Percentiles rank a stretch among this genome's conserved stretches.
These are phyloP conservation scores for Bubo scandiacus DNA, from an alignment of 2,113 vertebrate species.

Conservation along the genomic window DNA sequence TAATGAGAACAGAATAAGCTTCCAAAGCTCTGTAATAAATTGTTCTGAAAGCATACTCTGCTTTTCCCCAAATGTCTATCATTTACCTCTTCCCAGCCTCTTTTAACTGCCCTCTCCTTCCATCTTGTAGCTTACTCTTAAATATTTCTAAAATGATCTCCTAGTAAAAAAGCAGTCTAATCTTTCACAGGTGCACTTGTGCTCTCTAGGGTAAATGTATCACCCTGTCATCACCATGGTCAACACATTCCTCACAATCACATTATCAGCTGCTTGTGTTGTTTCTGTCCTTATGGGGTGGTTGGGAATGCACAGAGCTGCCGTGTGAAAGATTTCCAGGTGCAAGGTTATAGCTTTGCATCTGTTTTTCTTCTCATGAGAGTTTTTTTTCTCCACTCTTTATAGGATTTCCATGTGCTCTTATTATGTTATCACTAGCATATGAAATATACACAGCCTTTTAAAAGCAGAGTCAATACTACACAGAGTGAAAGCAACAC, in stretches of 20 bases:
- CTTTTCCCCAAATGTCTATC: not conserved
- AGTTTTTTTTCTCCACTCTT: not conserved
- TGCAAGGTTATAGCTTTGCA: constrained; percentile 60
- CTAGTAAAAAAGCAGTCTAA: constrained; percentile 13
- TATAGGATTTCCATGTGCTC: constrained; percentile 36
- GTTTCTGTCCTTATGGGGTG: constrained; percentile 50
- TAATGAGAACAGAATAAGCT: not conserved
- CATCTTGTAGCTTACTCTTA: not conserved
- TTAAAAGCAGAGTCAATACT: not conserved
- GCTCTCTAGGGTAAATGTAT: constrained; percentile 17
- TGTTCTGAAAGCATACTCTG: not conserved
- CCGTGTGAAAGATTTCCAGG: constrained; percentile 62
- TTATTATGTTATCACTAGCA: constrained; percentile 29
- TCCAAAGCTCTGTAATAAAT: constrained; percentile 14
- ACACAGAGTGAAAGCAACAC: not conserved
- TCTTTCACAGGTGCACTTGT: constrained; percentile 39
- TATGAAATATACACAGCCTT: not conserved
- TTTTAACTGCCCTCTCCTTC: constrained; percentile 11
- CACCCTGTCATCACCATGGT: constrained; percentile 57
- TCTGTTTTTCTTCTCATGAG: constrained; percentile 59
- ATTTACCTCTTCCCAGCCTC: not conserved
- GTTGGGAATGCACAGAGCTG: constrained; percentile 52
- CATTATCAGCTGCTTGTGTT: constrained; percentile 62
- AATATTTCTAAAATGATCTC: constrained; percentile 21
- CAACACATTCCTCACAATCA: constrained; percentile 61